Conservation (phyloP, 1,140 invertebrate genomes). For the Drosophila azteca region DNA sequence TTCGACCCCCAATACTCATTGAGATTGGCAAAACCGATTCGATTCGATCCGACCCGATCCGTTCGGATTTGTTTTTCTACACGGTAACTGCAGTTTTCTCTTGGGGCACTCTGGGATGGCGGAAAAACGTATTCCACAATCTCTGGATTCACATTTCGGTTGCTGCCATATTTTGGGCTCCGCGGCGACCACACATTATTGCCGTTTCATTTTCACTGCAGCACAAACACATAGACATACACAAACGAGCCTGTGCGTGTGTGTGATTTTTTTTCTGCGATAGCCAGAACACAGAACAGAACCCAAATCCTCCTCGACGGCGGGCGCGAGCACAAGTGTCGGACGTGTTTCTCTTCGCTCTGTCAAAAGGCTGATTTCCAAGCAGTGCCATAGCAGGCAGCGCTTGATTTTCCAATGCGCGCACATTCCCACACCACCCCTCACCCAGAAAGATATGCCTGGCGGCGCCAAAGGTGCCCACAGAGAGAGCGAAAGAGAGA, state of each 20-base stretch:
- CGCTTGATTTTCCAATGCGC: constrained; percentile 63
- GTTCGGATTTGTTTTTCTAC: neutral
- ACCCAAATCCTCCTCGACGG: constrained; percentile 77
- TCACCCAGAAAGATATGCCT: constrained; percentile 34
- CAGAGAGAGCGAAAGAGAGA: constrained; percentile 35
- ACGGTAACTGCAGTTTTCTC: constrained; percentile 36
- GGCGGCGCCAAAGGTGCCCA: constrained; percentile 44
- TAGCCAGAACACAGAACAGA: constrained; percentile 51
- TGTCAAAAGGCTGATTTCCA: constrained; percentile 67
- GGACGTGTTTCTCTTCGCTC: constrained; percentile 67
- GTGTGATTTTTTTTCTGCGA: constrained; percentile 46
- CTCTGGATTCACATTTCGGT: constrained; percentile 36
- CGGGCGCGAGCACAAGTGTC: constrained; percentile 60
- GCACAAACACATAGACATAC: constrained; percentile 7
- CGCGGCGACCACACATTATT: constrained; percentile 62
- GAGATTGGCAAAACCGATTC: too few relatives aligned
- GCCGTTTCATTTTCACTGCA: constrained; percentile 59
- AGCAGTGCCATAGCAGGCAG: constrained; percentile 59
- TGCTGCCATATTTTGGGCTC: constrained; percentile 44
- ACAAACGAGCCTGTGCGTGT: too few relatives aligned
- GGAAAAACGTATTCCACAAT: constrained; percentile 36
- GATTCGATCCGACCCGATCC: neutral
- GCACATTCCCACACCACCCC: constrained; percentile 29
- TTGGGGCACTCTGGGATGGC: constrained; percentile 1
- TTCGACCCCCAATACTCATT: neutral